Percentiles rank a stretch among this genome's conserved stretches.
Evolutionary conservation across 2,888 invertebrate species (phyloP).

Genomic region (Pinctada fucata): DNA sequence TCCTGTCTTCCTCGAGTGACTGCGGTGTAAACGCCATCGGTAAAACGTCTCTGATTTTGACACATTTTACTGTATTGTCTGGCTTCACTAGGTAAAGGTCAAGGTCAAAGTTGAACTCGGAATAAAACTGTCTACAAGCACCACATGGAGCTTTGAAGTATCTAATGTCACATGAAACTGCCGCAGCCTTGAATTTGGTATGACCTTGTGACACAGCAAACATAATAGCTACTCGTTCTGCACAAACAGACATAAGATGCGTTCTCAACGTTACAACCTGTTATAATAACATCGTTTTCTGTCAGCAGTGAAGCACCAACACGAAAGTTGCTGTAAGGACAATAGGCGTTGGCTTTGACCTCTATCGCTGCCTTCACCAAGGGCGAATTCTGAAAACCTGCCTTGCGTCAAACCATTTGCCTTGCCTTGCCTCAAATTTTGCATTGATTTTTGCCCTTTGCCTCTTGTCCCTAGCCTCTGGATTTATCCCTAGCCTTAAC

Average conservation of each 20-base stretch:
- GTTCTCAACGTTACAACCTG: constrained; percentile 96
- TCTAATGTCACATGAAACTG: constrained; percentile 80
- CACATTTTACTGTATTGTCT: constrained; percentile 70
- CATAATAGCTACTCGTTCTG: constrained; percentile 90
- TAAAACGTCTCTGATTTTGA: constrained; percentile 62
- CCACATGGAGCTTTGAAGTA: constrained; percentile 90
- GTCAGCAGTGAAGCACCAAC: constrained; percentile 73
- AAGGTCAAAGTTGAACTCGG: constrained; percentile 81
- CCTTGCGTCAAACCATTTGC: too few relatives aligned
- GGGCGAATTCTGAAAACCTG: too few relatives aligned
- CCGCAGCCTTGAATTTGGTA: constrained; percentile 80
- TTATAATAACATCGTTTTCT: constrained; percentile 60
- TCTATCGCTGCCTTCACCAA: constrained; percentile 61
- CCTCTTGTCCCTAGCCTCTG: too few relatives aligned
- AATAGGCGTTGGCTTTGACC: constrained; percentile 67
- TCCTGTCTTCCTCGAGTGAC: constrained; percentile 50
- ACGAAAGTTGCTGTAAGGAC: constrained; percentile 74
- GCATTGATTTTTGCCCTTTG: too few relatives aligned
- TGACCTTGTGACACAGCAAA: constrained; percentile 92
- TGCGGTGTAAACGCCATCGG: constrained; percentile 70
- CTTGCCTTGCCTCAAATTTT: too few relatives aligned
- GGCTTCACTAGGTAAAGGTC: constrained; percentile 86
- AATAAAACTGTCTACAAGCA: constrained; percentile 85
- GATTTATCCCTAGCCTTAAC: too few relatives aligned
- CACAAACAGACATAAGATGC: constrained; percentile 89